Base-by-base conservation (phyloP, 2,113 vertebrate species). In the Corvus moneduloides region DNA sequence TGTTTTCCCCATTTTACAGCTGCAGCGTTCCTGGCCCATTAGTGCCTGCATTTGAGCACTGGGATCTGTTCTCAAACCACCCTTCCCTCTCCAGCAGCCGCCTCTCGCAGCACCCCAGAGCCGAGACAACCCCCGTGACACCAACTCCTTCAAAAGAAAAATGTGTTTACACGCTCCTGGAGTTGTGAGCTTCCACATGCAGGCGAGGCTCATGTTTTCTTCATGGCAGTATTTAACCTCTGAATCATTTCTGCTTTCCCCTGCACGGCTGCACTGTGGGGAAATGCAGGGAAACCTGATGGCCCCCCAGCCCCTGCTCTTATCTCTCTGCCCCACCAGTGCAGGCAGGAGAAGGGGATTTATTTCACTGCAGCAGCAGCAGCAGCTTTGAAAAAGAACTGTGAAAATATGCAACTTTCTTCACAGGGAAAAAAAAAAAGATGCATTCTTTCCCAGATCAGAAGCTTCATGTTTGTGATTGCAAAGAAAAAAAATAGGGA, bases 1-100 rank as follows among this genome's bases (percentile, higher is more conserved):
- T 93, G 84, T 87, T 93, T 84, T 61, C 69, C 37, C 33, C 6
- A 0, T 35, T 72, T 89, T 43, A 35, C 69, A 89, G 88, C 96
- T 95, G 88, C 80, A 92, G 76, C 73, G 32, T 78, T 94, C 86
- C 90, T 66, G 86, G 68, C 73, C 77, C 80, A 24, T 86, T 87
- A 93, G 48, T 76, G 49, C 35, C 46, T 81, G 86, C 28, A 35
- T n/a, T 4, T 46, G 61, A 79, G 75, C 27, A 1, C 68, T 22
- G 69, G 73, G 69, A 46, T 82, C 56, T 89, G 68, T 10, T 87
- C 88, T 51, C 58, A 39, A 93, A 20, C 16, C 66, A 88, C 49
- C 54, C 68, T 81, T 66, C 71, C 54, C 80, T 71, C 87, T 71
- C 61, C 63, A 17, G 84, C 16, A 1, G 37, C 71, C 5, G 1